Conservation (phyloP, 1,140 invertebrate genomes). For the Aethina tumida region DNA sequence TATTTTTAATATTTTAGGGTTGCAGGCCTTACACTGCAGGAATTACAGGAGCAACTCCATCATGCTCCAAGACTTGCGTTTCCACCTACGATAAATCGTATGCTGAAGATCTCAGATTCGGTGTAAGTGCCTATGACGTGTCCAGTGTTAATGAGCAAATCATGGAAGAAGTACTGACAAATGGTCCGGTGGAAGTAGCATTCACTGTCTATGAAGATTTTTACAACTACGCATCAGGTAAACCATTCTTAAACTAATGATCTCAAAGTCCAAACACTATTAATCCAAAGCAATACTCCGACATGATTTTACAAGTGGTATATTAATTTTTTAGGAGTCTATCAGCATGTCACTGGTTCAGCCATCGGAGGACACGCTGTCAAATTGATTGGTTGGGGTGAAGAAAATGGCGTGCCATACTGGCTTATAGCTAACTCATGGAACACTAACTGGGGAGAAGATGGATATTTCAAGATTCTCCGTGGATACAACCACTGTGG, state of each 20-base stretch:
- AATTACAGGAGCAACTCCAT: no score
- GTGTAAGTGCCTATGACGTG: no score
- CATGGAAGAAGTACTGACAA: constrained; percentile 4
- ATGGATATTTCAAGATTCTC: constrained; percentile 78
- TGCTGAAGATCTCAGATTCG: no score
- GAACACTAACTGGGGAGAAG: constrained; percentile 77
- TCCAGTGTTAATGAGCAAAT: constrained; percentile 3
- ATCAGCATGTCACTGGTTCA: constrained; percentile 64
- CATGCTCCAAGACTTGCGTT: no score
- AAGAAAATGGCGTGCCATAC: constrained; percentile 64
- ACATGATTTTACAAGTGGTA: no score
- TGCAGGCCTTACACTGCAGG: no score
- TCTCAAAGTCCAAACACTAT: no score
- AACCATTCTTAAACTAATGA: no score
- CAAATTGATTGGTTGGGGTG: constrained; percentile 78
- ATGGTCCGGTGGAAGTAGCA: constrained; percentile 4
- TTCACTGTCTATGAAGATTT: constrained; percentile 8
- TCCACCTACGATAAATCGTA: no score
- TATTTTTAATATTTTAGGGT: no score
- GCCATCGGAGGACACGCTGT: constrained; percentile 79
- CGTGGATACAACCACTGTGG: constrained; percentile 75
- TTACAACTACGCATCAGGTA: constrained; percentile 6
- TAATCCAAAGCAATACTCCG: no score
- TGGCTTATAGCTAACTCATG: constrained; percentile 88
- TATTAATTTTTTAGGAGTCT: constrained; percentile 50